Evolutionary conservation across 2,888 invertebrate species (phyloP).

Genomic region (Dasypogon diadema): DNA sequence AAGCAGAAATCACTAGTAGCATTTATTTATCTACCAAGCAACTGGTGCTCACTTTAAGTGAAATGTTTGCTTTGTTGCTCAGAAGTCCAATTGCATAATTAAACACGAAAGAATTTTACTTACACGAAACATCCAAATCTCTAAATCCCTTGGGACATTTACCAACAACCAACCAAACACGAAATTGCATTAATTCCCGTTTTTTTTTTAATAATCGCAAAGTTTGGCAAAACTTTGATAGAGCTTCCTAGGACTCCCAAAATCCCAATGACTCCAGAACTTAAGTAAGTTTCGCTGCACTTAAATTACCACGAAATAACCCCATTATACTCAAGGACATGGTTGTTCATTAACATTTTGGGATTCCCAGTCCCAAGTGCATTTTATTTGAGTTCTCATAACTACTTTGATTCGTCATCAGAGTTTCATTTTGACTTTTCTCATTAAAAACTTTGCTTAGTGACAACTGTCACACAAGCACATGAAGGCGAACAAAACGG

Average conservation of each 20-base stretch:
- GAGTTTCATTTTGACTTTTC: slow-evolving; percentile 57
- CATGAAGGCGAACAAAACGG: neutral
- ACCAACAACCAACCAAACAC: neutral
- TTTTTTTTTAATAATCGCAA: neutral
- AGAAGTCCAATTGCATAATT: too few relatives aligned
- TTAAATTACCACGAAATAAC: slow-evolving; percentile 43
- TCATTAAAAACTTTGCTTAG: slow-evolving; percentile 57
- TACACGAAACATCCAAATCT: too few relatives aligned
- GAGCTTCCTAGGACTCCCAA: neutral
- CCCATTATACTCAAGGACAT: slow-evolving; percentile 35
- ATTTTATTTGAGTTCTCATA: slow-evolving; percentile 45
- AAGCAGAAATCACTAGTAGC: too few relatives aligned
- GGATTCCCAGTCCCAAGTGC: slow-evolving; percentile 14
- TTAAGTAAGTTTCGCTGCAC: slow-evolving; percentile 37
- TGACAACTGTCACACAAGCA: slow-evolving; percentile 31
- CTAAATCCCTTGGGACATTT: neutral
- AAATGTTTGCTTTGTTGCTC: too few relatives aligned
- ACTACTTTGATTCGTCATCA: slow-evolving; percentile 42
- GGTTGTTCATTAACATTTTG: slow-evolving; percentile 27
- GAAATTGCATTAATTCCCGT: neutral
- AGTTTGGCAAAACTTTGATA: neutral
- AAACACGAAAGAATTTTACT: too few relatives aligned
- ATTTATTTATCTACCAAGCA: too few relatives aligned
- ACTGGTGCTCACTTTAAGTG: too few relatives aligned
- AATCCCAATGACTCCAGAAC: slow-evolving; percentile 20